A percentile compares a stretch with the other conserved stretches of the same genome.
These are phyloP conservation scores for Hydrolagus colliei DNA, from an alignment of 2,797 vertebrate species.

Conservation along the genomic window DNA sequence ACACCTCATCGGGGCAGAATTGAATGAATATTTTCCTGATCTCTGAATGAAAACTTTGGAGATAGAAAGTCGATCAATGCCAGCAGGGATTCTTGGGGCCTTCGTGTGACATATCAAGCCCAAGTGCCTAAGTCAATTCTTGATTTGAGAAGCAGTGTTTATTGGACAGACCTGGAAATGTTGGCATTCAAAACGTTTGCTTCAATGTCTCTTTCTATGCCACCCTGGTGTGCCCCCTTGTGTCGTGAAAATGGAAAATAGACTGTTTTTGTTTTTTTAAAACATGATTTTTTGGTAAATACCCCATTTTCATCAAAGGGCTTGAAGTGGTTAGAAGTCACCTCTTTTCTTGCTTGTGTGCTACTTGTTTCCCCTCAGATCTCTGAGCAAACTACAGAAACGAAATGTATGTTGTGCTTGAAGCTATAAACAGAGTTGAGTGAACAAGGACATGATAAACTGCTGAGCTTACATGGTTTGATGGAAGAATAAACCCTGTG, in stretches of 20 bases:
- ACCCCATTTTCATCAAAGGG: neutral
- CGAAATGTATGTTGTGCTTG: neutral
- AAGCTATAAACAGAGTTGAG: too few relatives aligned
- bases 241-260: neutral
- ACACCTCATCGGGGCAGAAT: neutral
- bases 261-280: neutral
- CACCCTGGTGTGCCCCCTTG: neutral
- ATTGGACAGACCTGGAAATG: neutral
- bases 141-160: neutral
- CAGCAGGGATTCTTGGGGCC: neutral
- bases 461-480: neutral
- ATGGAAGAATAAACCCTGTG: neutral
- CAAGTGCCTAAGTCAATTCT: neutral
- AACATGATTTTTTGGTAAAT: too few relatives aligned
- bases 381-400: neutral
- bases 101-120: neutral
- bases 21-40: neutral
- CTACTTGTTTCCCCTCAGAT: neutral
- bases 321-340: too few relatives aligned
- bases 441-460: neutral
- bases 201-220: neutral
- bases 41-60: neutral
- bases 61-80: neutral
- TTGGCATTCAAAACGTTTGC: neutral
- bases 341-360: neutral